phyloP scores from a whole-genome alignment of 2,797 vertebrate genomes.

The Rhinichthys osculus region DNA sequence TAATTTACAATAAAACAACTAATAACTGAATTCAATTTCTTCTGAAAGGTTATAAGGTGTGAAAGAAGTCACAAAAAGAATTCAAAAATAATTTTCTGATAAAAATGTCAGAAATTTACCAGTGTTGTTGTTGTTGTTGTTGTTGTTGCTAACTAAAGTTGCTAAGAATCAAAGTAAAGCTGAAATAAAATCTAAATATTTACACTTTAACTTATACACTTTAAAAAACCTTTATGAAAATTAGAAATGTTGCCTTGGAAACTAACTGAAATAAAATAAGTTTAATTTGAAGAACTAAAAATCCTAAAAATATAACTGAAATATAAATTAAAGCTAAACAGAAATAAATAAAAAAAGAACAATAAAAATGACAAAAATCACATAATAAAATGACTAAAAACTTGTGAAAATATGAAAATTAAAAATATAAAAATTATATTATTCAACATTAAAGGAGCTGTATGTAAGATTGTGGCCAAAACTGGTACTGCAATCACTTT shows the following conservation, averaged over 20 bases:
- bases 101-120: too few relatives aligned
- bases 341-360: neutral
- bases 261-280: neutral
- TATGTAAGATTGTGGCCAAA: too few relatives aligned
- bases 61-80: neutral
- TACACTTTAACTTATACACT: neutral
- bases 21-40: neutral
- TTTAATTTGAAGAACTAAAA: neutral
- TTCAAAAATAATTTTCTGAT: neutral
- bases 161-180: too few relatives aligned
- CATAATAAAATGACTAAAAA: neutral
- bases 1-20: slow-evolving; percentile 16
- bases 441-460: too few relatives aligned
- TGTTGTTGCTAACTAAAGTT: too few relatives aligned
- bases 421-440: neutral
- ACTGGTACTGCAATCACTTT: too few relatives aligned
- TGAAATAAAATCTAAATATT: too few relatives aligned
- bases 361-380: neutral
- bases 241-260: neutral
- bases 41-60: neutral
- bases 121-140: too few relatives aligned
- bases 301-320: neutral
- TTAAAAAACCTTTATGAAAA: neutral
- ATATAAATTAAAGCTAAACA: neutral
- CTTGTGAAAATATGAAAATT: too few relatives aligned